Evolutionary conservation across 2,797 vertebrate genomes (phyloP), one percentile per base, ranked within the genome.

Genomic region (Typhlichthys subterraneus): DNA sequence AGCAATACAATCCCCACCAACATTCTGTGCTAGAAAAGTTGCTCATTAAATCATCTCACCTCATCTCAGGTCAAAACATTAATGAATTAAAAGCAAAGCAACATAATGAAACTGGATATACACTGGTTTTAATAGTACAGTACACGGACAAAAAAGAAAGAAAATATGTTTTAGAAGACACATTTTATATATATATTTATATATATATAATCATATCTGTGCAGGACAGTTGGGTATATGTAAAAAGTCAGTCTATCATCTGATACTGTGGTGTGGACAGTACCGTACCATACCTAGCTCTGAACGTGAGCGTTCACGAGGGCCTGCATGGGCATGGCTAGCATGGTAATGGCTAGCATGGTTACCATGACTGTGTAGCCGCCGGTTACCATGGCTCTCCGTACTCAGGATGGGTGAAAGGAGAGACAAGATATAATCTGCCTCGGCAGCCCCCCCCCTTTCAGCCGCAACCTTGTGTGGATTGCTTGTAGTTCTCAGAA

Each of bases 111-210:
- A 84, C 78, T 73, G 82, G 66, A 75, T 87, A 85, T 71, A 83
- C 81, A 84, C 72, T 81, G 81, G 73, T 71, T 87, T 75, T 62
- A 85, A 88, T 82, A 80, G 78, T 86, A 86, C 80, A 76, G 68
- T 75, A 88, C 86, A 91, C 67, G 60, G 73, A 88, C 79, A 79
- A 87, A 76, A 72, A 12, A 17, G 11, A 23, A 8, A 59, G 29
- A 49, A 85, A 87, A 84, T 61, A 86, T 86, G 88, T 75, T 87
- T 87, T 83, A 87, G 81, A 87, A 84, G 78, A 84, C 78, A 50
- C 80, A 81, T 85, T 19, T 19, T 19, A 23, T 23, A 23, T 23
- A 23, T 23, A 23, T 29, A 29, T 29, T 3, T 29, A 29, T 29
- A 29, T 29, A 23, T 23, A 29, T 29, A 31, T 55, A 55, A 31